These are phyloP conservation scores for Nymphalis c-album DNA, from an alignment of 2,888 invertebrate genomes.

Conservation along the genomic window DNA sequence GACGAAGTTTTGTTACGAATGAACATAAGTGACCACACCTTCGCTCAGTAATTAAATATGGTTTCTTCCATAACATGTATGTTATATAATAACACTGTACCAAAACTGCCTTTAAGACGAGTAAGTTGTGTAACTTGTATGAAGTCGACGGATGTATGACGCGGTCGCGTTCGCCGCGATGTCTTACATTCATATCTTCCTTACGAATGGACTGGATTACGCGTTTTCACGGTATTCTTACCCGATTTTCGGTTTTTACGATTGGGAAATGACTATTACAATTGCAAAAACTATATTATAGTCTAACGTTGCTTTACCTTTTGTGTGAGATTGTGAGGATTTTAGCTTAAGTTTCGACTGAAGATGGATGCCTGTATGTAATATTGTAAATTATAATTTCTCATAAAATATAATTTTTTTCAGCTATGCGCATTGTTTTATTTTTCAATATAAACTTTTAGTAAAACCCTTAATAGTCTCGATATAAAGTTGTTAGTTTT, in stretches of 20 bases:
- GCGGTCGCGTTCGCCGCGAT: conserved; percentile 23
- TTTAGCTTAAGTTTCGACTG: conserved; percentile 83
- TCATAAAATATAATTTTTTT: conserved; percentile 83
- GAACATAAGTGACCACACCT: too few relatives aligned
- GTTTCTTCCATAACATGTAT: neutral
- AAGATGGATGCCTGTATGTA: conserved; percentile 82
- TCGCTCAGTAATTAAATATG: neutral
- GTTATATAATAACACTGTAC: neutral
- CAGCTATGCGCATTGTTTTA: conserved; percentile 76
- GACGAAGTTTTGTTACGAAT: neutral
- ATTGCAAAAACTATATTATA: conserved; percentile 82
- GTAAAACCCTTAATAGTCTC: neutral
- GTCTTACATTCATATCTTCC: conserved; percentile 48
- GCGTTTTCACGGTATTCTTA: conserved; percentile 66
- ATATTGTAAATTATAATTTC: conserved; percentile 83
- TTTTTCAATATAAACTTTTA: conserved; percentile 42
- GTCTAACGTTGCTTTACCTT: conserved; percentile 83
- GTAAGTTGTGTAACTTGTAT: neutral
- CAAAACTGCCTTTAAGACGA: neutral
- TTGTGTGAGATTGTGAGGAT: conserved; percentile 82
- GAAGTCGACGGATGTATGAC: conserved; percentile 24
- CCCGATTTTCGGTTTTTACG: conserved; percentile 67
- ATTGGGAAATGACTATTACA: conserved; percentile 76
- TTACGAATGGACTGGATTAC: conserved; percentile 68
- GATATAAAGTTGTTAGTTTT: neutral